Evolutionary conservation across 1,140 invertebrate species (phyloP), one percentile per base, ranked within the genome.

Genomic region (Drosophila sp.): DNA sequence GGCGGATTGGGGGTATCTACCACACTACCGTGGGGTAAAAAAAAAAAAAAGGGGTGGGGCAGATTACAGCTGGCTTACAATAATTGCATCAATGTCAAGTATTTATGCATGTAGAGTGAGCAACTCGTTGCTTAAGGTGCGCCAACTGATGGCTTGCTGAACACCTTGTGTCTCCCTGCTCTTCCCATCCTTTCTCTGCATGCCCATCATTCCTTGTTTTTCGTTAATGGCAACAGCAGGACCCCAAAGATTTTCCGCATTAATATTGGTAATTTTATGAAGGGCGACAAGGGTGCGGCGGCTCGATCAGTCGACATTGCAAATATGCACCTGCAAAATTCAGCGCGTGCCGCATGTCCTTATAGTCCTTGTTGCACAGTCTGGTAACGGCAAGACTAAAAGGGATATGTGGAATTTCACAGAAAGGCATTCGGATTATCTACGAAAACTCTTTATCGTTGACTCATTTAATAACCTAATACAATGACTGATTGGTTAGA

Each of bases 171-270:
- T 17, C 27, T 40, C 6, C 11, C 33, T 2, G 29, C 23, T 41
- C 65, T 10, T 32, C 2, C 7, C n/a, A 17, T 30, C 23, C 6
- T 33, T 23, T 50, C 29, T 8, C 29, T 8, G 29, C 38, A 17
- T 41, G 58, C 23, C 7, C 38, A 17, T 38, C 29, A 30, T 60
- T 64, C 50, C 73, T 60, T 68, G 60, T 56, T 56, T 58, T 35
- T 58, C 32, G 30, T 58, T 8, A 61, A 50, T 50, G 23, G 23
- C 40, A n/a, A 1, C 60, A 25, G 40, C 27, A 47, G 44, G 41
- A 63, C 60, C 79, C 71, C 80, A 82, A 86, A 82, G 83, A 87
- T 87, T 86, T 82, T 78, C 75, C 66, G 61, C 75, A 72, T 80
- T 79, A 73, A 68, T 84, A 74, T 72, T 79, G 60, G 68, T 65